Conservation (phyloP, 37 sponge, comb jelly and placozoan genomes). For the Mnemiopsis leidyi region DNA sequence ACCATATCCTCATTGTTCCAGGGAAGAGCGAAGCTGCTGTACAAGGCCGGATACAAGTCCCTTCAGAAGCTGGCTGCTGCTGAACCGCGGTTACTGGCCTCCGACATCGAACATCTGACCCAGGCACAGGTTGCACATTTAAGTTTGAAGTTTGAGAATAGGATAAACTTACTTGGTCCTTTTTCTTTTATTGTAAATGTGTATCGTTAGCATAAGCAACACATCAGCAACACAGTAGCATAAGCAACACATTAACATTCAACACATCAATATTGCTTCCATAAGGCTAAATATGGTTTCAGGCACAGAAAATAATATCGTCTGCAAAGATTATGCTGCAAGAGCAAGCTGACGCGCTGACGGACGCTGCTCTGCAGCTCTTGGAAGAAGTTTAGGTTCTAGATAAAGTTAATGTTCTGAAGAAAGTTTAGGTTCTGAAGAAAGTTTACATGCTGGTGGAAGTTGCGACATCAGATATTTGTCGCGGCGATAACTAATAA, state of each 20-base stretch:
- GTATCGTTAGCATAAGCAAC: too few relatives aligned
- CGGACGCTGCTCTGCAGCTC: slow-evolving; percentile 78
- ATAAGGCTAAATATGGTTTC: not conserved
- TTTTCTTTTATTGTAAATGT: too few relatives aligned
- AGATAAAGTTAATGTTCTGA: too few relatives aligned
- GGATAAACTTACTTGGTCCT: too few relatives aligned
- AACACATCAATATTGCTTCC: too few relatives aligned
- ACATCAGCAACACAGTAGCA: too few relatives aligned
- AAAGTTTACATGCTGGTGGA: too few relatives aligned
- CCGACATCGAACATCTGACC: slow-evolving; percentile 72
- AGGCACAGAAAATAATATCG: slow-evolving; percentile 57
- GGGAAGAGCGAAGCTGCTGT: slow-evolving; percentile 88
- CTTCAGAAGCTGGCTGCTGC: slow-evolving; percentile 74
- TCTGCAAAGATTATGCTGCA: slow-evolving; percentile 71
- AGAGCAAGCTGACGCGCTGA: slow-evolving; percentile 77
- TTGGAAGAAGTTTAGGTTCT: slow-evolving; percentile 41
- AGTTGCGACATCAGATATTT: too few relatives aligned
- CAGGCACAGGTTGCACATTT: slow-evolving; percentile 70
- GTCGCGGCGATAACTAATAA: too few relatives aligned
- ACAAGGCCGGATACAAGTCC: slow-evolving; percentile 76
- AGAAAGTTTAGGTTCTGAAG: too few relatives aligned
- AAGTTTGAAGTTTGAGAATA: too few relatives aligned
- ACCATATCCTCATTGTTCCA: slow-evolving; percentile 1
- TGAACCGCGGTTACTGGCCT: slow-evolving; percentile 68
- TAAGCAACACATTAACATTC: not conserved